Conservation (phyloP, 1,140 invertebrate species). For the Sinella curviseta region DNA sequence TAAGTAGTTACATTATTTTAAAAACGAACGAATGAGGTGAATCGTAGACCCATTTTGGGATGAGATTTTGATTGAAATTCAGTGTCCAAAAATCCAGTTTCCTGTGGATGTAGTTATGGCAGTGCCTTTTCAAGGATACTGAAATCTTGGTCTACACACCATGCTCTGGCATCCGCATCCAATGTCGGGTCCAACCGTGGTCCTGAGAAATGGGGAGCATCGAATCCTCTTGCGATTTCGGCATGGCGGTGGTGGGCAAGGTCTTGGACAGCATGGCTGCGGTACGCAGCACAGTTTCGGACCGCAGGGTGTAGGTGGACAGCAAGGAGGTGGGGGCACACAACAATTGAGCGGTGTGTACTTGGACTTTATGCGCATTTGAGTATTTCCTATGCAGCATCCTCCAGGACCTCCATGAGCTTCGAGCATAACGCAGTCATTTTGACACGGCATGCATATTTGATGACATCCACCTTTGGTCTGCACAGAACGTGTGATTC, state of each 20-base stretch:
- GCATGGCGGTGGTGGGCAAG: background rate
- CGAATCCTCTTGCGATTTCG: background rate
- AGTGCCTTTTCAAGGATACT: background rate
- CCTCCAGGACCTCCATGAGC: background rate
- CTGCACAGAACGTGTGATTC: background rate
- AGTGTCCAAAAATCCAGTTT: background rate
- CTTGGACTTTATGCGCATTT: background rate
- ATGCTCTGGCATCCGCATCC: background rate
- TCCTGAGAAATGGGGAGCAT: background rate
- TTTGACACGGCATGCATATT: background rate
- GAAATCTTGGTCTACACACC: background rate
- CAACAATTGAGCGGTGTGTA: background rate
- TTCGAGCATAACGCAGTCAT: background rate
- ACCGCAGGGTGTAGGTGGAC: background rate
- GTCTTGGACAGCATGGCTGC: background rate
- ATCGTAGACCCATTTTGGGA: no score
- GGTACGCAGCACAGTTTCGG: no score
- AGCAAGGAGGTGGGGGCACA: background rate
- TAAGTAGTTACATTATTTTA: no score
- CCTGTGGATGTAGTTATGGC: background rate
- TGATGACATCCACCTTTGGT: background rate
- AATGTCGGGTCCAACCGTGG: background rate
- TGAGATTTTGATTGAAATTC: background rate
- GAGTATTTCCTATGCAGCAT: background rate
- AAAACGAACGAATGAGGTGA: no score